Conservation (phyloP, 1,140 invertebrate species). For the Trichonephila clavata region DNA sequence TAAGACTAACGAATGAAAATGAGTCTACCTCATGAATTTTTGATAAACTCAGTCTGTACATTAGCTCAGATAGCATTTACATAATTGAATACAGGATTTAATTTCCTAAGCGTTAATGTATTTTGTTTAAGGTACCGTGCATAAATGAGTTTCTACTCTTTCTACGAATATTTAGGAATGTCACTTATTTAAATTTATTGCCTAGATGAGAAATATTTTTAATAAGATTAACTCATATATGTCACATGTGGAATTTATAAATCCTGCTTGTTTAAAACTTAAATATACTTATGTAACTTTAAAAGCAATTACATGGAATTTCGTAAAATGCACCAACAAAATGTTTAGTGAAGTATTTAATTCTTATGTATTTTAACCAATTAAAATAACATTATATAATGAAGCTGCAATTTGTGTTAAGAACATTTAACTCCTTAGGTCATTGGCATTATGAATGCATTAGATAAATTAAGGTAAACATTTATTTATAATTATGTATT, state of each 20-base stretch:
- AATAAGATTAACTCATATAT: no score
- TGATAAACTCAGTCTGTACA: not conserved
- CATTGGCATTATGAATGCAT: no score
- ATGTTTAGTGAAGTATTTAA: no score
- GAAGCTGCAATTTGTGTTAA: no score
- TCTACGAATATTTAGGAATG: not conserved
- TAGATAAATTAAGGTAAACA: no score
- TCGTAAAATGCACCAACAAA: no score
- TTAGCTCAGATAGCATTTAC: not conserved
- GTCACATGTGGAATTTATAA: no score
- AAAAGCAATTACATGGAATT: not conserved
- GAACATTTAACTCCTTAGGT: no score
- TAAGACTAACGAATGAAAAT: not conserved
- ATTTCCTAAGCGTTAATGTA: not conserved
- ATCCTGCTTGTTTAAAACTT: not conserved
- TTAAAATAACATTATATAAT: no score
- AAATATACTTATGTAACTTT: not conserved
- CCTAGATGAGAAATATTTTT: not conserved
- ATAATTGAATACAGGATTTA: not conserved
- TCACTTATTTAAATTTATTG: not conserved
- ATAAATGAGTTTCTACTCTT: not conserved
- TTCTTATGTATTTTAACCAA: no score
- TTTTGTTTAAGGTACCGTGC: not conserved
- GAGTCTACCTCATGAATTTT: not conserved
- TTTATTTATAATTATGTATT: no score